phyloP scores from a whole-genome alignment of 2,888 invertebrate species.

The Brenthis ino region DNA sequence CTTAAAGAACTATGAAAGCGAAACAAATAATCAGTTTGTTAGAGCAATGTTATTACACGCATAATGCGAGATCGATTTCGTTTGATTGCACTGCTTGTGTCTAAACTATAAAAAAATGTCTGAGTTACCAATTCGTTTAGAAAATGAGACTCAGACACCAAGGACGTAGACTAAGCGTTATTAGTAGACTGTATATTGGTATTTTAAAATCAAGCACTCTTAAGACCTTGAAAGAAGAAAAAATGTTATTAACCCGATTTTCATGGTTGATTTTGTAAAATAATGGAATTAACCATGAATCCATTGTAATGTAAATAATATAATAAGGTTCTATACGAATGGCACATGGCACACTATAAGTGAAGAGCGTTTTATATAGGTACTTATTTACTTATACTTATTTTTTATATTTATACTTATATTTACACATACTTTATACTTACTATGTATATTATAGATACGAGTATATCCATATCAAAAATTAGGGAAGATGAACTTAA shows the following conservation, averaged over 20 bases:
- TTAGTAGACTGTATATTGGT: slow-evolving; percentile 15
- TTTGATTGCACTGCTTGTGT: slow-evolving; percentile 23
- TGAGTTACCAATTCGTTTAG: slow-evolving; percentile 15
- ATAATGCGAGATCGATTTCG: slow-evolving; percentile 13
- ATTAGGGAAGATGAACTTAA: too few relatives aligned
- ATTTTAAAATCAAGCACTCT: slow-evolving; percentile 20
- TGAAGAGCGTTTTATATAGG: too few relatives aligned
- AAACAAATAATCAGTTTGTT: background rate
- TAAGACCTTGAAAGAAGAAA: slow-evolving; percentile 49
- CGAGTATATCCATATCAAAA: too few relatives aligned
- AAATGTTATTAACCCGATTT: slow-evolving; percentile 56
- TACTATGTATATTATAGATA: too few relatives aligned
- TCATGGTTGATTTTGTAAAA: slow-evolving; percentile 42
- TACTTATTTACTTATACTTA: too few relatives aligned
- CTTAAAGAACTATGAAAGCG: background rate
- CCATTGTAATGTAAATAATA: too few relatives aligned
- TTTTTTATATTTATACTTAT: too few relatives aligned
- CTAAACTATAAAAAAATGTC: slow-evolving; percentile 16
- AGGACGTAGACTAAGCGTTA: slow-evolving; percentile 28
- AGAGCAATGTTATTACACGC: slow-evolving; percentile 2
- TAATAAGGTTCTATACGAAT: too few relatives aligned
- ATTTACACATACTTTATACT: too few relatives aligned
- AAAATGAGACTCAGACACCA: slow-evolving; percentile 23
- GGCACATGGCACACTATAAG: too few relatives aligned
- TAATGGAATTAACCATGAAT: too few relatives aligned